Evolutionary conservation across 1,140 invertebrate species (phyloP).

Genomic region (Drosophila equinoxialis): DNA sequence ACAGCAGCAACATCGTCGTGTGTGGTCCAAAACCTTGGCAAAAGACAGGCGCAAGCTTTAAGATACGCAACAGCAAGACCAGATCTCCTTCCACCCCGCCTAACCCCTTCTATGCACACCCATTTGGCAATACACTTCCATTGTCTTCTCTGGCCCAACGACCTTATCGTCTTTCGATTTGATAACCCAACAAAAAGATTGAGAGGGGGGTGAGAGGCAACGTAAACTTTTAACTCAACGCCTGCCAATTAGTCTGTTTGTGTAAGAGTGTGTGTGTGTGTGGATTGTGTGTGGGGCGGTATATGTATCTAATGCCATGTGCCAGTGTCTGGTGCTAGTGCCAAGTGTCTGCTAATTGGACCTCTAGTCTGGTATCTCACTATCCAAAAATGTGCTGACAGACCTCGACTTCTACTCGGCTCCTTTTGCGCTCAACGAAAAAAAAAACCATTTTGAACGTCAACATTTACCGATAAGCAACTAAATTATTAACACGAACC

Average conservation of each 20-base stretch:
- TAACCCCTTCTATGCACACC: not conserved
- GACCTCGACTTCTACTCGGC: constrained; percentile 15
- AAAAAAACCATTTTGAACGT: constrained; percentile 66
- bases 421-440: not conserved
- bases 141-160: constrained; percentile 36
- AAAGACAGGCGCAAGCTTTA: constrained; percentile 19
- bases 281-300: not conserved
- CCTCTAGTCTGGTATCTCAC: constrained; percentile 32
- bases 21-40: constrained; percentile 53
- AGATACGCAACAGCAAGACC: constrained; percentile 13
- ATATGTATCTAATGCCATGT: constrained; percentile 45
- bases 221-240: constrained; percentile 30
- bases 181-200: constrained; percentile 31
- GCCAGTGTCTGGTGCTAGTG: constrained; percentile 44
- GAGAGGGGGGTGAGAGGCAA: not conserved
- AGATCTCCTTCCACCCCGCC: not conserved
- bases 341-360: constrained; percentile 71
- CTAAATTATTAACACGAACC: constrained; percentile 80
- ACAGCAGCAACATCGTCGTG: constrained; percentile 53
- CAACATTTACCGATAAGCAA: constrained; percentile 76
- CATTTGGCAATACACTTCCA: constrained; percentile 1
- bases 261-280: not conserved
- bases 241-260: constrained; percentile 49
- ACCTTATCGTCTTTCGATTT: constrained; percentile 42
- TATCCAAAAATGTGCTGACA: constrained; percentile 63